phyloP scores from a whole-genome alignment of 2,888 invertebrate genomes.

The Cactoblastis cactorum region DNA sequence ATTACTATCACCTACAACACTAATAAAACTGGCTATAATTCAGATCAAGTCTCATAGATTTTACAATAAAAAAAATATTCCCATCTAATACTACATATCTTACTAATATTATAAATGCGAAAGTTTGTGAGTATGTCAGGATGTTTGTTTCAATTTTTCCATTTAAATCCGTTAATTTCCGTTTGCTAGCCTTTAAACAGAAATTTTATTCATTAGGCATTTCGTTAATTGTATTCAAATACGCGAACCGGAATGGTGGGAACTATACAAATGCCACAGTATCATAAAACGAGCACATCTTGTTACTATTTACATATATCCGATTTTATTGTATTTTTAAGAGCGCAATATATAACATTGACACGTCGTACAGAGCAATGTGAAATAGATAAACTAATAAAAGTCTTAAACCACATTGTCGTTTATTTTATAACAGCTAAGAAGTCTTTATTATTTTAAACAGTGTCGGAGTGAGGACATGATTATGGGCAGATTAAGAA shows the following conservation, averaged over 20 bases:
- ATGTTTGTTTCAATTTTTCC: not conserved
- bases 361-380: constrained; percentile 6
- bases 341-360: constrained; percentile 10
- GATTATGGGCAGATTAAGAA: not conserved
- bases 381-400: constrained; percentile 3
- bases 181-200: not conserved
- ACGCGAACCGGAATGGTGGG: not conserved
- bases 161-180: not conserved
- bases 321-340: constrained; percentile 7
- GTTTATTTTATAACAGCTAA: not conserved
- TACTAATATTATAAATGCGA: too few relatives aligned
- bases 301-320: constrained; percentile 6
- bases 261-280: not conserved
- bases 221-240: not conserved
- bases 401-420: constrained; percentile 6
- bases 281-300: constrained; percentile 4
- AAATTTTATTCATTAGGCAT: constrained; percentile 4
- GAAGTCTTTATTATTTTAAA: not conserved
- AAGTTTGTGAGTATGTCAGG: too few relatives aligned
- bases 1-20: too few relatives aligned
- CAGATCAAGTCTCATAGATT: too few relatives aligned
- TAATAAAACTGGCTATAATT: too few relatives aligned
- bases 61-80: too few relatives aligned
- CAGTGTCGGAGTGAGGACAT: not conserved
- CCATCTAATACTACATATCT: too few relatives aligned